Conservation (phyloP, 1,140 invertebrate species). For the Bombus picipes region DNA sequence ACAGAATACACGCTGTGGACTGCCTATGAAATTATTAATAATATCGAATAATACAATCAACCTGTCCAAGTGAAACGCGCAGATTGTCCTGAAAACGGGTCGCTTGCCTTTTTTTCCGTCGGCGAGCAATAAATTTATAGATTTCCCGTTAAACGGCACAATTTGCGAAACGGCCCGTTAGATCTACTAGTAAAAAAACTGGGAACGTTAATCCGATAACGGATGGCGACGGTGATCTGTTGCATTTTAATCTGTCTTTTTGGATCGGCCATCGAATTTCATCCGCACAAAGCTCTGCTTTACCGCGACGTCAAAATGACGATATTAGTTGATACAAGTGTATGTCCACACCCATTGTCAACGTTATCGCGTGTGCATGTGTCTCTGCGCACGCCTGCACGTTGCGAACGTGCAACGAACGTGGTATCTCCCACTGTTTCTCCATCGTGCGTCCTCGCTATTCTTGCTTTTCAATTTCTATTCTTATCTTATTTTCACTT, state of each 20-base stretch:
- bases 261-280: constrained; percentile 56
- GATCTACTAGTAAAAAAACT: constrained; percentile 35
- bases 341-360: constrained; percentile 3
- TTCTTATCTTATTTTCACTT: constrained; percentile 15
- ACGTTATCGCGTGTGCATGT: constrained; percentile 5
- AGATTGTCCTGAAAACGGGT: too few species aligned
- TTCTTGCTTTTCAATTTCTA: constrained; percentile 9
- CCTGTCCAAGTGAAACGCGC: background rate
- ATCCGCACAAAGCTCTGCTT: constrained; percentile 50
- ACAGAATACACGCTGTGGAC: background rate
- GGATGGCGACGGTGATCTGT: constrained; percentile 54
- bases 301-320: constrained; percentile 62
- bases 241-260: constrained; percentile 57
- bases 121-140: background rate
- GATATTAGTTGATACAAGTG: constrained; percentile 56
- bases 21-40: background rate
- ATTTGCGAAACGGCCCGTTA: constrained; percentile 53
- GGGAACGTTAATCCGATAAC: constrained; percentile 59
- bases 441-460: constrained; percentile 16
- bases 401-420: constrained; percentile 40
- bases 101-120: background rate
- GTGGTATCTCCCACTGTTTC: constrained; percentile 31
- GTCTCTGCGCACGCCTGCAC: constrained; percentile 15
- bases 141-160: constrained; percentile 22
- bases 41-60: background rate